Base-by-base conservation (phyloP, 2,113 vertebrate genomes). In the Montifringilla adamsi region DNA sequence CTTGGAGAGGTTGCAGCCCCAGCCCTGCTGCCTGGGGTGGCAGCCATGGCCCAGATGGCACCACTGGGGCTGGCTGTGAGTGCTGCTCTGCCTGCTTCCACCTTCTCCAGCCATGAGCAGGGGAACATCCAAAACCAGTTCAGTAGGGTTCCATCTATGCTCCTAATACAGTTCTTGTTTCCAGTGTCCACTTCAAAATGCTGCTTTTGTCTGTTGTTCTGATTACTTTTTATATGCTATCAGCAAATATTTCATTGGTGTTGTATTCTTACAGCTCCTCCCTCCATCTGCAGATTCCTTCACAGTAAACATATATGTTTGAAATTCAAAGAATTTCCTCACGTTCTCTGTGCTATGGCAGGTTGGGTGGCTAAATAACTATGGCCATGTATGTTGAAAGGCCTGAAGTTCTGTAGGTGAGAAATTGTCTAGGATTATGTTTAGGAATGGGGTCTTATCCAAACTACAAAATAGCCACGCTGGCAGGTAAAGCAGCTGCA, bases 261-360 rank as follows among this genome's bases (percentile, higher is more conserved):
- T 33, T 72, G 77, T 43, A 35, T 75, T 92, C 69, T 86, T 72
- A 64, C 39, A 75, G 44, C 52, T 86, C 44, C 33, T 85, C 24
- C 24, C 49, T 96, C 69, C 83, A 84, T 64, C 92, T 94, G 69
- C 13, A 1, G 72, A 90, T 93, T 94, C 83, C 41, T 93, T 49
- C 41, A 49, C n/a, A 60, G 76, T 68, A 95, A 93, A 95, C 77
- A 90, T 94, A 19, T 35, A 94, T 72, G 49, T 87, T 89, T 68
- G 92, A 95, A 96, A 96, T 96, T 56, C 92, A 58, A 90, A 90
- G 76, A 89, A 93, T 94, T 92, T 93, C 88, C 46, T 91, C 49
- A 44, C 2, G 7, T 94, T 64, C 20, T 58, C 75, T 72, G 56
- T 4, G 0, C 75, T 75, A 1, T 60, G 74, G 76, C 46, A 66